Conservation (phyloP, 1,140 invertebrate species). For the Chlorops oryzae region DNA sequence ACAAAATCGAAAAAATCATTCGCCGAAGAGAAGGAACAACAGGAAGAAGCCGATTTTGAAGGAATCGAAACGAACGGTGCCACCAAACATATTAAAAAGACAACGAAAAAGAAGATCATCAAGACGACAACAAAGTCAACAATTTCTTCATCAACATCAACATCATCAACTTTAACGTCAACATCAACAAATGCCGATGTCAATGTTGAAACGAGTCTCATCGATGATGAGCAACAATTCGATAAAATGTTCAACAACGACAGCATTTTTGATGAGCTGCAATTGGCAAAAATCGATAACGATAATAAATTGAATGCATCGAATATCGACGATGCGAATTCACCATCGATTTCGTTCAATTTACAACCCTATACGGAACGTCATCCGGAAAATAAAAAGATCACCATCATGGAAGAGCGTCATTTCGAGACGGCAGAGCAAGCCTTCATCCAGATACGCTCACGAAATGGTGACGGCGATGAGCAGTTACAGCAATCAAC, state of each 20-base stretch:
- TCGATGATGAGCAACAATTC: neutral
- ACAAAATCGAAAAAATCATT: no score
- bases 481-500: conserved; percentile 36
- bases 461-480: conserved; percentile 30
- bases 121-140: neutral
- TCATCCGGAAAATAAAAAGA: conserved; percentile 17
- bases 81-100: neutral
- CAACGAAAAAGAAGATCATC: neutral
- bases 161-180: conserved; percentile 14
- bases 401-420: conserved; percentile 28
- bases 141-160: conserved; percentile 22
- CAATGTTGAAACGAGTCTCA: neutral
- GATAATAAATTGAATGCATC: neutral
- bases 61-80: no score
- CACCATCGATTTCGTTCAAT: conserved; percentile 25
- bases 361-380: conserved; percentile 36
- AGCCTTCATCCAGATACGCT: conserved; percentile 31
- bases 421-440: conserved; percentile 35
- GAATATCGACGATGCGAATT: neutral
- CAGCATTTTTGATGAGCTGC: neutral
- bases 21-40: no score
- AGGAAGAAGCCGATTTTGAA: no score
- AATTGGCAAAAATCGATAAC: neutral
- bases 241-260: neutral
- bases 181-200: conserved; percentile 7